Conservation (phyloP, 1,140 invertebrate genomes). For the Centruroides sculpturatus region DNA sequence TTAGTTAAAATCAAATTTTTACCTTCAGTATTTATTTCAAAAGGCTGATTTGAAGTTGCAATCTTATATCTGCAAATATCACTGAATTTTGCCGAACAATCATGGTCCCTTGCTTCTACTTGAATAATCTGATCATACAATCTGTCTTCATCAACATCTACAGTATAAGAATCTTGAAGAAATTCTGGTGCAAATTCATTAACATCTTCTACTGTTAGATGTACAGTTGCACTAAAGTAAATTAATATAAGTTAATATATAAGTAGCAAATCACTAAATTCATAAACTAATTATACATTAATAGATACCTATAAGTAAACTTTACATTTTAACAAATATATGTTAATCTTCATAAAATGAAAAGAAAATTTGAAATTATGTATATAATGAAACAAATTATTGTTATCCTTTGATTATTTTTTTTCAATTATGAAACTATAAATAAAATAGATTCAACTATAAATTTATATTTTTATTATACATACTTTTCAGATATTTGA, state of each 20-base stretch:
- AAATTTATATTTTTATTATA: constrained; percentile 19
- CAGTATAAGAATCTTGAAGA: constrained; percentile 59
- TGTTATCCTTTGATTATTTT: too few relatives aligned
- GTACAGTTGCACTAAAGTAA: constrained; percentile 31
- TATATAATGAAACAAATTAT: too few relatives aligned
- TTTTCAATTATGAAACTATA: too few relatives aligned
- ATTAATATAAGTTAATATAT: too few relatives aligned
- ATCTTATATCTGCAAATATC: constrained; percentile 95
- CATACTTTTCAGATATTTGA: constrained; percentile 66
- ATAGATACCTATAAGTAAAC: too few relatives aligned
- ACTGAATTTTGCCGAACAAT: constrained; percentile 80
- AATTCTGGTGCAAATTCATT: constrained; percentile 87
- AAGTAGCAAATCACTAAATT: too few relatives aligned
- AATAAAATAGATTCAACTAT: too few relatives aligned
- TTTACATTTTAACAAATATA: too few relatives aligned
- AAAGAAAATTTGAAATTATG: too few relatives aligned
- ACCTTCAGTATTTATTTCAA: constrained; percentile 82
- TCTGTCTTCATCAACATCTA: constrained; percentile 76
- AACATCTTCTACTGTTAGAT: constrained; percentile 84
- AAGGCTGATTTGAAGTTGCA: constrained; percentile 56
- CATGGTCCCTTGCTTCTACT: constrained; percentile 75
- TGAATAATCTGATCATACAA: constrained; percentile 77
- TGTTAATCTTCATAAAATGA: too few relatives aligned
- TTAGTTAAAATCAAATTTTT: constrained; percentile 11
- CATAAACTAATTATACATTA: too few relatives aligned